phyloP scores from a whole-genome alignment of 1,140 invertebrate species.

The Varroa destructor region DNA sequence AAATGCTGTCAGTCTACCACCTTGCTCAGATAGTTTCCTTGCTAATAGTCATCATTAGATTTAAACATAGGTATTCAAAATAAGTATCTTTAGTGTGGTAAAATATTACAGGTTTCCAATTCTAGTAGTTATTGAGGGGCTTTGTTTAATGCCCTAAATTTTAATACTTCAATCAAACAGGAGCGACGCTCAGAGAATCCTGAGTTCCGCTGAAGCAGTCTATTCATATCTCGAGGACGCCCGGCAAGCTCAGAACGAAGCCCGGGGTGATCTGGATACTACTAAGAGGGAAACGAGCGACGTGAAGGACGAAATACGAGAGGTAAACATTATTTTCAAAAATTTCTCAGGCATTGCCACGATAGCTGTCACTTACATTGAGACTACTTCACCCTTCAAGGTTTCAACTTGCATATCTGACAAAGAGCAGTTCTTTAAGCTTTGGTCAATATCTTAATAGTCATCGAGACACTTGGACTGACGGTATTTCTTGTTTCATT shows the following conservation, averaged over 20 bases:
- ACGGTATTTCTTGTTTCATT: too few relatives aligned
- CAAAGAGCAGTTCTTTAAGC: too few relatives aligned
- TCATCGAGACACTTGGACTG: too few relatives aligned
- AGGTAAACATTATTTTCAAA: conserved; percentile 39
- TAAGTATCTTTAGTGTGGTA: neutral
- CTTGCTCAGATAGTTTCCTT: too few relatives aligned
- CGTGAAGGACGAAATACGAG: conserved; percentile 57
- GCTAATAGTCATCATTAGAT: too few relatives aligned
- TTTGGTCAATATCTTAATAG: too few relatives aligned
- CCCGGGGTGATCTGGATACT: conserved; percentile 59
- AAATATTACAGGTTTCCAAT: too few relatives aligned
- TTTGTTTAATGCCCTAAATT: neutral
- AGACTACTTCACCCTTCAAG: neutral
- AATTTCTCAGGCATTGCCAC: neutral
- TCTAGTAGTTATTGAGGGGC: neutral
- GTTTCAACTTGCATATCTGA: neutral
- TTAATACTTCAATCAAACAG: conserved; percentile 38
- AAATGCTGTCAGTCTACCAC: neutral
- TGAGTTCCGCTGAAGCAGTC: conserved; percentile 48
- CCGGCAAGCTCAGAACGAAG: conserved; percentile 57
- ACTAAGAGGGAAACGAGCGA: conserved; percentile 62
- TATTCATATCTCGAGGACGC: conserved; percentile 52
- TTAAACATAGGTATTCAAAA: neutral
- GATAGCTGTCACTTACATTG: neutral
- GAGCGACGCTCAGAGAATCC: conserved; percentile 44